A percentile compares a stretch with the other conserved stretches of the same genome.
These are phyloP conservation scores for Puma concolor DNA, from an alignment of 2,113 vertebrate species.

Conservation along the genomic window DNA sequence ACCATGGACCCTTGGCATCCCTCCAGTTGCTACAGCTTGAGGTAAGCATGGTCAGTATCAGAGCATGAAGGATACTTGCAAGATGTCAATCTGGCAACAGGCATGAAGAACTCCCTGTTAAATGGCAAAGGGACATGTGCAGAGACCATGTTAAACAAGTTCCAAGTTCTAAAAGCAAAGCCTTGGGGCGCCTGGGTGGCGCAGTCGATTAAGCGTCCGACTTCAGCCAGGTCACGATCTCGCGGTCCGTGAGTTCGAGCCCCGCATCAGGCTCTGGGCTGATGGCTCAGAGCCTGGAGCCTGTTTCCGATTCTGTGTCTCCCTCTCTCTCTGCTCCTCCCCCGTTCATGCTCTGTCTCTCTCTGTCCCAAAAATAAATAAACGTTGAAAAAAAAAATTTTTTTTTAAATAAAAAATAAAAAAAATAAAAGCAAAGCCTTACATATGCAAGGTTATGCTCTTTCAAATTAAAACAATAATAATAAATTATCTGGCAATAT, in stretches of 20 bases:
- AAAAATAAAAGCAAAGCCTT: conserved; percentile 53
- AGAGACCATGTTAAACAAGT: background rate
- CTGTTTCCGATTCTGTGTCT: no score
- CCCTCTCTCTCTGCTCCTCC: no score
- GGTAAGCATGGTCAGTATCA: conserved; percentile 19
- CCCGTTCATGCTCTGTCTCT: no score
- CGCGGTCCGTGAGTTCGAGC: no score
- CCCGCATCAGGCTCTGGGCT: no score
- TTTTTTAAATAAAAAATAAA: no score
- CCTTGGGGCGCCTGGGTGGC: no score
- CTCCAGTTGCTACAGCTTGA: conserved; percentile 46
- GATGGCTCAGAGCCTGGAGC: no score
- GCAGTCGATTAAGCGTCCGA: no score
- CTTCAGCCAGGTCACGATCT: no score
- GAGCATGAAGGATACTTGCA: background rate
- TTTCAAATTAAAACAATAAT: conserved; percentile 51
- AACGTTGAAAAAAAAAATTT: no score
- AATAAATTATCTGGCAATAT: conserved; percentile 13
- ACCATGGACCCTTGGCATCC: conserved; percentile 16
- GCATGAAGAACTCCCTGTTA: conserved; percentile 32
- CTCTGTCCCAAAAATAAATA: no score
- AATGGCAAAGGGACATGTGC: background rate
- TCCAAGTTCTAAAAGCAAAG: conserved; percentile 51
- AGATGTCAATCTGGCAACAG: conserved; percentile 58
- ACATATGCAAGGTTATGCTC: background rate